Percentiles rank a stretch among this genome's conserved stretches.
These are phyloP conservation scores for Brenthis daphne DNA, from an alignment of 2,888 invertebrate species.

Conservation along the genomic window DNA sequence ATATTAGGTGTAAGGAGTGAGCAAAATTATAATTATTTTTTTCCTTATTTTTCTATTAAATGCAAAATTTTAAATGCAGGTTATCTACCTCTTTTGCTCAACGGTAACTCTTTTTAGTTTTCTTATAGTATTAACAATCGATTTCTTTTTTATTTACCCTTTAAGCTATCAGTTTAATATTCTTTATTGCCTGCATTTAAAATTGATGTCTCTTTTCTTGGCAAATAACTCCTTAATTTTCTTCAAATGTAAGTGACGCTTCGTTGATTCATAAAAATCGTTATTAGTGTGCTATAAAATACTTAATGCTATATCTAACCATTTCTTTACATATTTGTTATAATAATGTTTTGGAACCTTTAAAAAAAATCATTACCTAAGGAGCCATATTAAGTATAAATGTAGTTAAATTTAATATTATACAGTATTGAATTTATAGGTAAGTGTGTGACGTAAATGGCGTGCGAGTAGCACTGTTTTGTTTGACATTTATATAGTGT, in stretches of 20 bases:
- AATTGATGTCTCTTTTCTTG: slow-evolving; percentile 2
- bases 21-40: slow-evolving; percentile 24
- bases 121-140: neutral
- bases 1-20: slow-evolving; percentile 54
- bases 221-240: neutral
- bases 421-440: slow-evolving; percentile 54
- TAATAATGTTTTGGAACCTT: slow-evolving; percentile 33
- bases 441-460: slow-evolving; percentile 47
- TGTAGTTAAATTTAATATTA: slow-evolving; percentile 33
- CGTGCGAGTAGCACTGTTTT: slow-evolving; percentile 63
- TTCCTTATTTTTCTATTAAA: slow-evolving; percentile 41
- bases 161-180: neutral
- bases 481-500: slow-evolving; percentile 48
- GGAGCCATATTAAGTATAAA: slow-evolving; percentile 27
- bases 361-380: slow-evolving; percentile 26
- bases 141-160: neutral
- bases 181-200: slow-evolving; percentile 29
- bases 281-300: slow-evolving; percentile 5
- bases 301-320: slow-evolving; percentile 17
- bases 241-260: neutral
- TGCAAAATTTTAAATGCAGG: slow-evolving; percentile 35
- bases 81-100: slow-evolving; percentile 33
- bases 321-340: slow-evolving; percentile 33
- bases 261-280: slow-evolving; percentile 3
- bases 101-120: slow-evolving; percentile 9